Evolutionary conservation across 2,888 invertebrate genomes (phyloP).

Genomic region (Lithophane leautieri): DNA sequence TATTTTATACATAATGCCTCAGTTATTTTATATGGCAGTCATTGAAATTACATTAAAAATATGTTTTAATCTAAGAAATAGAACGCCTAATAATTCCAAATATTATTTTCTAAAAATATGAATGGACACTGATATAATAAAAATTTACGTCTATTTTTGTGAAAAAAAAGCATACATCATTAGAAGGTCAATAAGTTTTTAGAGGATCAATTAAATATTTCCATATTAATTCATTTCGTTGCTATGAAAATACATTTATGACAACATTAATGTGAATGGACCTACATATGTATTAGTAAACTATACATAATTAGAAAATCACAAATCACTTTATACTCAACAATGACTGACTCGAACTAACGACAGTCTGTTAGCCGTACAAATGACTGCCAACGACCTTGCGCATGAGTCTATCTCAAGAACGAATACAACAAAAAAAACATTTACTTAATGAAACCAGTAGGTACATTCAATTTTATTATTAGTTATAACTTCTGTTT

Average conservation of each 20-base stretch:
- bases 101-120: neutral
- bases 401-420: slow-evolving; percentile 1
- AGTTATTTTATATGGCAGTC: slow-evolving; percentile 6
- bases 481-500: no score
- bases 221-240: neutral
- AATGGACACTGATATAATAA: neutral
- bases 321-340: neutral
- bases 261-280: neutral
- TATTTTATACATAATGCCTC: neutral
- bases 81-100: neutral
- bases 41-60: neutral
- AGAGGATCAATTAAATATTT: neutral
- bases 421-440: neutral
- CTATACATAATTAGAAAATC: neutral
- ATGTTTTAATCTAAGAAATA: neutral
- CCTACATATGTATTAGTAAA: neutral
- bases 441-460: neutral
- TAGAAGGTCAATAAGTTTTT: neutral
- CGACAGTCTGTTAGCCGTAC: neutral
- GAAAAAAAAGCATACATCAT: neutral
- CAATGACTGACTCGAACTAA: slow-evolving; percentile 4
- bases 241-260: neutral
- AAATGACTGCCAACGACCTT: slow-evolving; percentile 23
- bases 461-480: neutral
- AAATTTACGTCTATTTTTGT: neutral